phyloP scores from a whole-genome alignment of 2,888 invertebrate species.

The Myopa tessellatipennis region DNA sequence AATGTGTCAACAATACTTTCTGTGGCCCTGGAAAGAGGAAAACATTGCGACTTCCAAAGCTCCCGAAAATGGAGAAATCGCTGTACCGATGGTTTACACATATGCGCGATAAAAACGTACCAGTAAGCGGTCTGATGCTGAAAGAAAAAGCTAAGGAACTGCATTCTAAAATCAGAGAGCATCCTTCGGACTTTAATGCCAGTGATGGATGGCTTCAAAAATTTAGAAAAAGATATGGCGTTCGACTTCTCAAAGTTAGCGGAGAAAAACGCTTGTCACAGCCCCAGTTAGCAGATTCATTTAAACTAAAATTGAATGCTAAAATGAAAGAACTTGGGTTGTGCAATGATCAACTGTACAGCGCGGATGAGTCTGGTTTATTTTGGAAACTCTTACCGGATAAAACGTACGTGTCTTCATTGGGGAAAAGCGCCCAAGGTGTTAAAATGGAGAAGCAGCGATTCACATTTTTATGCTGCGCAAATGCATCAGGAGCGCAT shows the following conservation, averaged over 20 bases:
- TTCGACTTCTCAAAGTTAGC: neutral
- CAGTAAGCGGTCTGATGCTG: neutral
- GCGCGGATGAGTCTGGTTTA: too few relatives aligned
- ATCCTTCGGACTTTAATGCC: too few relatives aligned
- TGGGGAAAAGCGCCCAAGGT: too few relatives aligned
- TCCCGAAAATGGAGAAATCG: neutral
- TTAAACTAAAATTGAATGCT: neutral
- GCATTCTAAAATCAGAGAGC: neutral
- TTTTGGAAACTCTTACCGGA: too few relatives aligned
- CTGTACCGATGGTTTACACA: neutral
- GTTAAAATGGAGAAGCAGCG: too few relatives aligned
- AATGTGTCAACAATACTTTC: too few relatives aligned
- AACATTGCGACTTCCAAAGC: neutral
- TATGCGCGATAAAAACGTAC: neutral
- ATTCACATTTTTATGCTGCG: too few relatives aligned
- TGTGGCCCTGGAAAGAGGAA: neutral
- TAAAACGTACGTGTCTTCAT: too few relatives aligned
- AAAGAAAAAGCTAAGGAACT: neutral
- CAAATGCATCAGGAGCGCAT: too few relatives aligned
- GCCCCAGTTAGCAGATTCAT: neutral
- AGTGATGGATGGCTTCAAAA: too few relatives aligned
- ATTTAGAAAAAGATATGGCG: too few relatives aligned
- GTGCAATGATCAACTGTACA: neutral
- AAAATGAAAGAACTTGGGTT: neutral
- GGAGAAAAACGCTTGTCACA: neutral